Evolutionary conservation across 2,797 vertebrate species (phyloP), one percentile per base, ranked within the genome.

Genomic region (Gadopsis marmoratus): DNA sequence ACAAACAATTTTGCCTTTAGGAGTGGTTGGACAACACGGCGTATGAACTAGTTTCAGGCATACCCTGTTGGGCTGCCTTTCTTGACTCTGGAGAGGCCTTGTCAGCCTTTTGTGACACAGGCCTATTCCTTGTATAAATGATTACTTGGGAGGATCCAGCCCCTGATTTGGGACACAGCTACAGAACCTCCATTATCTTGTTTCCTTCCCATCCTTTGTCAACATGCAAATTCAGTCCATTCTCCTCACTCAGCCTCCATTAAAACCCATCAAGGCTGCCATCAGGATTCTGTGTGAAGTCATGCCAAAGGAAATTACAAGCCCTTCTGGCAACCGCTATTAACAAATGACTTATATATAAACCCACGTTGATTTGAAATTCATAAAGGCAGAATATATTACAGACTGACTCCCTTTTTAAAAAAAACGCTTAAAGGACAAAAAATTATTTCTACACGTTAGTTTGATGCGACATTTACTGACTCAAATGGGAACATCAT

Each of bases 341-440:
- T 89, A 88, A 87, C 84, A 80, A 88, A 85, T 85, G 85, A 91
- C 85, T 88, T 86, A 82, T 79, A 86, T 81, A 84, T 87, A 88
- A 91, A 86, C 82, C 82, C 74, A 79, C 76, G 78, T 79, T 86
- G 78, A 88, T 92, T 88, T 86, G 16, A 85, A 83, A 92, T 91
- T 90, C 88, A 90, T 83, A 88, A 92, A 86, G 61, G 69, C 31
- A 50, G 81, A 92, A 89, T 90, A 81, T 75, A 90, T 89, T 86
- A 86, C 23, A 45, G 59, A 71, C 74, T 48, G 45, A 74, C 60
- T 87, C 79, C 70, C 70, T 85, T 88, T 83, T 82, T 13, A 75
- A 90, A 87, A 61, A 75, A 90, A 87, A 61, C 0, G 64, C 69
- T 74, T 71, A 66, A 82, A 87, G 74, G 76, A 85, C 78, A 88